phyloP scores from a whole-genome alignment of 1,140 invertebrate genomes.

The Drosophila serrata region DNA sequence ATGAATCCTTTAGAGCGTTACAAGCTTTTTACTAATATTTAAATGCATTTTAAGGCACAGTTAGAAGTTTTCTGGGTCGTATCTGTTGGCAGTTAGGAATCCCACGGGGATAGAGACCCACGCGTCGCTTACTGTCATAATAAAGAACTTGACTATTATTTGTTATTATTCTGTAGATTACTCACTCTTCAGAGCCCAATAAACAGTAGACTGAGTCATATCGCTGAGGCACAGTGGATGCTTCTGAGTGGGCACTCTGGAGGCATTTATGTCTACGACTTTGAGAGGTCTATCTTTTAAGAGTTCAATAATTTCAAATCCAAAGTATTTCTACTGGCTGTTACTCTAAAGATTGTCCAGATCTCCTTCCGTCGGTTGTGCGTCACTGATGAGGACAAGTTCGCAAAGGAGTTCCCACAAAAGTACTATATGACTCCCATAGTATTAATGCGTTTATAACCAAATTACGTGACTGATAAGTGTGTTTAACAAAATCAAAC shows the following conservation, averaged over 20 bases:
- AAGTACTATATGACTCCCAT: too few relatives aligned
- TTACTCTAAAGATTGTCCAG: conserved; percentile 1
- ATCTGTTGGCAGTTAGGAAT: conserved; percentile 7
- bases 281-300: conserved; percentile 14
- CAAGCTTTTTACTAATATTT: too few relatives aligned
- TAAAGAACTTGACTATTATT: too few relatives aligned
- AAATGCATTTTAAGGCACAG: conserved; percentile 28
- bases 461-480: not conserved
- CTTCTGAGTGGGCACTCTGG: conserved; percentile 6
- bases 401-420: conserved; percentile 1
- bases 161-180: too few relatives aligned
- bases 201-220: conserved; percentile 3
- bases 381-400: not conserved
- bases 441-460: too few relatives aligned
- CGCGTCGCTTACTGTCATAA: conserved; percentile 57
- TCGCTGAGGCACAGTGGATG: conserved; percentile 19
- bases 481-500: not conserved
- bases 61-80: conserved; percentile 65
- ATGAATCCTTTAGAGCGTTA: too few relatives aligned
- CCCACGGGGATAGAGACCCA: conserved; percentile 51
- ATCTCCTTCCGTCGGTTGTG: not conserved
- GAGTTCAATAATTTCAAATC: conserved; percentile 27
- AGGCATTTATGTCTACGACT: not conserved
- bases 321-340: conserved; percentile 1
- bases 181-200: conserved; percentile 29